A percentile compares a stretch with the other conserved stretches of the same genome.
phyloP scores from a whole-genome alignment of 2,113 vertebrate genomes.

The Limnothrissa miodon region DNA sequence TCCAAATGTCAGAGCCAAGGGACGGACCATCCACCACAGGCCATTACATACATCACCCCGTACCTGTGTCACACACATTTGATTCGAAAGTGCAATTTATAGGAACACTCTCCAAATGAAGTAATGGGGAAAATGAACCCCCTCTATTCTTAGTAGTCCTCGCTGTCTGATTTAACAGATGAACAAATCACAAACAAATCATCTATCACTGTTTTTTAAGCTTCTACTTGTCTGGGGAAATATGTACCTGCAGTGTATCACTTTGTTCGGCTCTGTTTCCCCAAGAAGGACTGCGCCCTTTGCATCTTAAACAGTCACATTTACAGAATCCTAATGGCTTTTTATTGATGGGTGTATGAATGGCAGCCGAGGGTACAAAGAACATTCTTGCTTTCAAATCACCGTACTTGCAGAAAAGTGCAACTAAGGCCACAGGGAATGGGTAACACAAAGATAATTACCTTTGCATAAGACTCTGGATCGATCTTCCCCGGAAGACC shows the following conservation, averaged over 20 bases:
- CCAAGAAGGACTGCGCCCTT: background rate
- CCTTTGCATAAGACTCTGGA: slow-evolving; percentile 67
- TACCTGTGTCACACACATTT: background rate
- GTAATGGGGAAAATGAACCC: background rate
- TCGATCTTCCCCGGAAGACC: slow-evolving; percentile 52
- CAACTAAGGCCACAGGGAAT: slow-evolving; percentile 33
- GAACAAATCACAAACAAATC: slow-evolving; percentile 14
- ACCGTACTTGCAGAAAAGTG: slow-evolving; percentile 48
- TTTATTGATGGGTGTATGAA: slow-evolving; percentile 60
- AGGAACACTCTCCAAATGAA: background rate
- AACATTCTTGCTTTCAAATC: slow-evolving; percentile 53
- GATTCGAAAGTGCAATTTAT: background rate
- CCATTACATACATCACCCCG: slow-evolving; percentile 39
- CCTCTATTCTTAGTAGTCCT: background rate
- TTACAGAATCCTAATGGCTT: slow-evolving; percentile 62
- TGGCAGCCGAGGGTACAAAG: slow-evolving; percentile 35
- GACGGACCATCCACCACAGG: slow-evolving; percentile 27
- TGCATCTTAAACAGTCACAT: slow-evolving; percentile 34
- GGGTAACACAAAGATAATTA: slow-evolving; percentile 66
- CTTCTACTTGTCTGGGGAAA: background rate
- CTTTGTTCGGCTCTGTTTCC: background rate
- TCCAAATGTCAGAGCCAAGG: slow-evolving; percentile 44
- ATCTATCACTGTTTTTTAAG: background rate
- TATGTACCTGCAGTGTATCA: background rate
- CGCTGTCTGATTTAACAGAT: background rate